Conservation (phyloP, 2,797 vertebrate species). For the Podarcis lilfordi region DNA sequence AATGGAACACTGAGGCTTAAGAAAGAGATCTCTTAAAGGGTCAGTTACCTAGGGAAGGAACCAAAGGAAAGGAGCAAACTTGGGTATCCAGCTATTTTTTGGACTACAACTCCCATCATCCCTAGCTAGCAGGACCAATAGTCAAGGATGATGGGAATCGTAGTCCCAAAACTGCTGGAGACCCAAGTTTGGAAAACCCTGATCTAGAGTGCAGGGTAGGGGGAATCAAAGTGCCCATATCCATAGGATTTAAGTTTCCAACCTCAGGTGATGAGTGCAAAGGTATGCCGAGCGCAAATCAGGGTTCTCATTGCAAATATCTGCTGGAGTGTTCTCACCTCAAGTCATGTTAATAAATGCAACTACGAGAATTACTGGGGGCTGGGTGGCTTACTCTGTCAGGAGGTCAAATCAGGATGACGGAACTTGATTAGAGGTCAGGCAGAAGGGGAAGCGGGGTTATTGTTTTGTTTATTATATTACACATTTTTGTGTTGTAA, state of each 20-base stretch:
- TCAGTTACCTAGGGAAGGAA: neutral
- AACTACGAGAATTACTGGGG: neutral
- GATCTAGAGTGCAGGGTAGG: no score
- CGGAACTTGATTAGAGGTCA: neutral
- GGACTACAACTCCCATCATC: no score
- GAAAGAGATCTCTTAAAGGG: neutral
- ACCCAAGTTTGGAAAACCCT: no score
- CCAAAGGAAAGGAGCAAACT: neutral
- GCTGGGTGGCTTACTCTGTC: neutral
- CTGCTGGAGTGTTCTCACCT: neutral
- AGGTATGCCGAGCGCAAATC: neutral
- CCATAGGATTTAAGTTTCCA: no score
- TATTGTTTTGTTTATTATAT: no score
- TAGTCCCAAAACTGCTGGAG: no score
- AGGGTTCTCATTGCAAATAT: neutral
- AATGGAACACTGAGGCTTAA: neutral
- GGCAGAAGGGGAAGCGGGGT: neutral
- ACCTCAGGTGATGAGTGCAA: neutral
- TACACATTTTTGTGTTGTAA: no score
- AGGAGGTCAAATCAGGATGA: neutral
- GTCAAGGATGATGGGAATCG: no score
- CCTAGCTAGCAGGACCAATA: no score
- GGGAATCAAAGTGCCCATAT: no score
- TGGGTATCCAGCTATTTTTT: no score
- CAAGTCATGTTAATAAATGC: no score